These are phyloP conservation scores for Hoplias malabaricus DNA, from an alignment of 2,113 vertebrate genomes.

Conservation along the genomic window DNA sequence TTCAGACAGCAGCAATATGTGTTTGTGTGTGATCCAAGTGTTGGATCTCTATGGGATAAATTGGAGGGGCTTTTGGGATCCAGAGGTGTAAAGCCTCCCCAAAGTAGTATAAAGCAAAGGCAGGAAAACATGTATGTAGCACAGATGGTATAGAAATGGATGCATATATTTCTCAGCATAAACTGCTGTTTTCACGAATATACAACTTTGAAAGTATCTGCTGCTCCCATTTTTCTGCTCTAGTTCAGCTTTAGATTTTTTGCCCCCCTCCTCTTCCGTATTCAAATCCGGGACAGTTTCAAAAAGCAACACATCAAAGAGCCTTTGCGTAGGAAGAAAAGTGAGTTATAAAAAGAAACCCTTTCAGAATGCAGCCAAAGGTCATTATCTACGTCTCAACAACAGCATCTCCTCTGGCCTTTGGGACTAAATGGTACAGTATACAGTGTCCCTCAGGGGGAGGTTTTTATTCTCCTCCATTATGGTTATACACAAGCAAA, in stretches of 20 bases:
- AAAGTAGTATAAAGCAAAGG: too few species aligned
- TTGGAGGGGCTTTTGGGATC: too few species aligned
- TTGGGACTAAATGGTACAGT: neutral
- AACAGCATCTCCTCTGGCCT: neutral
- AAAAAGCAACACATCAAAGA: conserved; percentile 20
- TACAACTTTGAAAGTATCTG: too few species aligned
- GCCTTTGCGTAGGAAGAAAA: conserved; percentile 53
- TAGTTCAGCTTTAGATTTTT: neutral
- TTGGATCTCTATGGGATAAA: too few species aligned
- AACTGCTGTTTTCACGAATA: neutral
- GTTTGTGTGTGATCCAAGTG: too few species aligned
- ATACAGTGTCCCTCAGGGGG: neutral
- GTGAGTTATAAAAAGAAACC: conserved; percentile 39
- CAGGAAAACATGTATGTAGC: too few species aligned
- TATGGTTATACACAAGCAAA: neutral
- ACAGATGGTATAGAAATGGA: too few species aligned
- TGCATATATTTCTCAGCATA: neutral
- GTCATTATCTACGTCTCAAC: conserved; percentile 15
- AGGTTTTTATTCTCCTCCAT: neutral
- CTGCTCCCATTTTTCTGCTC: neutral
- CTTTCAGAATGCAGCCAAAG: conserved; percentile 47
- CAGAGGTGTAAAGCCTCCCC: too few species aligned
- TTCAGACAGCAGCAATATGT: too few species aligned
- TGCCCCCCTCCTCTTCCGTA: neutral
- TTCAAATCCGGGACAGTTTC: neutral